These are phyloP conservation scores for Brachionus manjavacas DNA, from an alignment of 1,140 invertebrate species.

Conservation along the genomic window DNA sequence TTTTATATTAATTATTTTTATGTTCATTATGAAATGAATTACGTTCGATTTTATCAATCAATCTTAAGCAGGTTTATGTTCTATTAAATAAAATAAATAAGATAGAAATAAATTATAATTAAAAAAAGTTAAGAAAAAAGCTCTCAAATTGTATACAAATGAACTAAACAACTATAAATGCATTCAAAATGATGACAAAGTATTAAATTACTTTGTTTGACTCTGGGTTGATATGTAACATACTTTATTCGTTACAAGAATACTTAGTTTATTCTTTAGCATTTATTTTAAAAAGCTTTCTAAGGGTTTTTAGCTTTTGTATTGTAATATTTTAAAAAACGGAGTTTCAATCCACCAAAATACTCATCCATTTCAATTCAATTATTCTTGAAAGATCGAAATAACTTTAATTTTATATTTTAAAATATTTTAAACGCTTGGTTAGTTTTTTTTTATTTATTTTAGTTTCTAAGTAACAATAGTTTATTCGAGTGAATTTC, in stretches of 20 bases:
- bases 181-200: neutral
- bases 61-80: neutral
- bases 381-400: neutral
- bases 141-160: neutral
- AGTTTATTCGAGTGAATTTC: neutral
- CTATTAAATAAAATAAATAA: neutral
- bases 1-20: no score
- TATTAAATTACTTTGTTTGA: neutral
- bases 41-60: neutral
- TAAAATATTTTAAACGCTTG: neutral
- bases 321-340: neutral
- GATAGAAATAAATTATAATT: neutral
- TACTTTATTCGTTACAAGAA: neutral
- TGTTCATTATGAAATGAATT: no score
- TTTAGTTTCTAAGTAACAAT: neutral
- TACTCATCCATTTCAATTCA: neutral
- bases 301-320: neutral
- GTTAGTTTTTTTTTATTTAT: neutral
- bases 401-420: neutral
- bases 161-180: neutral
- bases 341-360: neutral
- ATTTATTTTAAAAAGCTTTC: neutral
- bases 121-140: neutral
- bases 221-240: neutral
- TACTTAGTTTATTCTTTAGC: neutral